Conservation (phyloP, 2,888 invertebrate species). For the Amaurobius ferox region DNA sequence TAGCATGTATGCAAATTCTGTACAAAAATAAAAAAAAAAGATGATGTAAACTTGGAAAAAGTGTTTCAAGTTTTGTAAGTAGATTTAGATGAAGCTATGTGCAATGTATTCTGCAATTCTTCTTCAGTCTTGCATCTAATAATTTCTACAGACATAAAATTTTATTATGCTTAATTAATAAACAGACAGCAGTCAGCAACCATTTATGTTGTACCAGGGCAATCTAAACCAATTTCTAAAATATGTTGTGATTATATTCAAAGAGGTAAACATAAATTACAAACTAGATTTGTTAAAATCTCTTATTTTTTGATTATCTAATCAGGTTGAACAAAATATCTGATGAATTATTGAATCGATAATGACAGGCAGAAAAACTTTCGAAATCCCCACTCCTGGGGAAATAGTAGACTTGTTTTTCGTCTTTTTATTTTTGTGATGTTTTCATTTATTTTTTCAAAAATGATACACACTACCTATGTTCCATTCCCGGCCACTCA, state of each 20-base stretch:
- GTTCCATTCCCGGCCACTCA: no score
- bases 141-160: slow-evolving; percentile 33
- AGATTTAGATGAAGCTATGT: slow-evolving; percentile 49
- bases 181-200: neutral
- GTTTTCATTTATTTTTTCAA: no score
- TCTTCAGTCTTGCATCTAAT: slow-evolving; percentile 16
- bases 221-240: neutral
- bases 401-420: no score
- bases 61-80: slow-evolving; percentile 69
- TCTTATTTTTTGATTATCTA: no score
- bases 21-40: slow-evolving; percentile 45
- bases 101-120: slow-evolving; percentile 40
- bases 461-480: no score
- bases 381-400: no score
- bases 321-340: no score
- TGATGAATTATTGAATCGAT: no score
- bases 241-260: neutral
- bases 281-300: no score
- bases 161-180: slow-evolving; percentile 17
- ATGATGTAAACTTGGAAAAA: slow-evolving; percentile 39
- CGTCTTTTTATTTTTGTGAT: no score
- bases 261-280: no score
- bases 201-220: neutral
- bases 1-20: slow-evolving; percentile 69
- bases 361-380: no score